phyloP scores from a whole-genome alignment of 2,113 vertebrate genomes.

The Sakesphorus luctuosus region DNA sequence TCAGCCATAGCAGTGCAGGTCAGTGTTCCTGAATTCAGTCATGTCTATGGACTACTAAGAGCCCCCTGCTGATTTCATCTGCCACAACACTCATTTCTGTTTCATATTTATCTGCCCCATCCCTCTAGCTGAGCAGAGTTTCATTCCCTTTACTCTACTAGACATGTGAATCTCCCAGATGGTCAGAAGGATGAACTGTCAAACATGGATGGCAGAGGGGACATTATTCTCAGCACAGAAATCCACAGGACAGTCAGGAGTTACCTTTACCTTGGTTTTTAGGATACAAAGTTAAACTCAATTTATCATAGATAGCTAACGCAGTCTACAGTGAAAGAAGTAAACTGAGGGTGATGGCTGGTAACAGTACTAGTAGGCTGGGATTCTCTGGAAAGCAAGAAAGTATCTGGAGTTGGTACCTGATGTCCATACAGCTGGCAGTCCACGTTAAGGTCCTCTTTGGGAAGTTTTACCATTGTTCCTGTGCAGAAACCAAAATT shows the following conservation, averaged over 20 bases:
- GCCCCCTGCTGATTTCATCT: background rate
- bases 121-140: background rate
- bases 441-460: background rate
- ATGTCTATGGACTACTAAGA: background rate
- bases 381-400: background rate
- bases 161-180: background rate
- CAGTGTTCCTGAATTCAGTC: background rate
- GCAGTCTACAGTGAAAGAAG: background rate
- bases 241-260: background rate
- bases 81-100: background rate
- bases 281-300: background rate
- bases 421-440: slow-evolving; percentile 68
- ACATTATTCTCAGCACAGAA: background rate
- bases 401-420: slow-evolving; percentile 53
- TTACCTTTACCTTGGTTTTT: background rate
- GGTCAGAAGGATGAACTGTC: background rate
- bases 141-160: background rate
- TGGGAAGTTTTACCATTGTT: background rate
- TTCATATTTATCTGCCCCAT: background rate
- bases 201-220: background rate
- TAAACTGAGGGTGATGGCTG: background rate
- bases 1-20: background rate
- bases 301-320: background rate
- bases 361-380: background rate
- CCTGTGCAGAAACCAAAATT: slow-evolving; percentile 77